Base-by-base conservation (phyloP, 2,797 vertebrate species). In the Geotrypetes seraphini region DNA sequence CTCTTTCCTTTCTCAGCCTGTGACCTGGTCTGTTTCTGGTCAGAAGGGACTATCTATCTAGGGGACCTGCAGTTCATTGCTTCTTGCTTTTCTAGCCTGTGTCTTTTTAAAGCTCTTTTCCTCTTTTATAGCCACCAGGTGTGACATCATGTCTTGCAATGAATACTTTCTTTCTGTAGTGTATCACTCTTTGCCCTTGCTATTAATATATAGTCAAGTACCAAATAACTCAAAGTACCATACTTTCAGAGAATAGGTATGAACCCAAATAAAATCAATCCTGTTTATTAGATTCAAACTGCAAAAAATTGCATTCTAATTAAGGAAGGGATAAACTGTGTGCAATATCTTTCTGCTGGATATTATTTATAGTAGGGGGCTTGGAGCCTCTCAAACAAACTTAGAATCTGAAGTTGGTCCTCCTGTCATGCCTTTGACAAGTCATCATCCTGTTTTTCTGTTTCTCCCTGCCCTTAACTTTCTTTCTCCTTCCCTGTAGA, bases 401-500 rank as follows among this genome's bases (percentile, higher is more conserved):
- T n/a, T n/a, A n/a, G n/a, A n/a, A n/a, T n/a, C n/a, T n/a, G n/a
- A n/a, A n/a, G n/a, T n/a, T n/a, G n/a, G n/a, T n/a, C n/a, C n/a
- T n/a, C n/a, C n/a, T n/a, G n/a, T n/a, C n/a, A n/a, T n/a, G n/a
- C 40, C 31, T 9, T 20, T 57, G 43, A 19, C 39, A 53, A 21
- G 40, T 22, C 33, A 57, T 59, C 24, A 54, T 37, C 29, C 19
- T 52, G 25, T 42, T 52, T 69, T 63, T 48, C 57, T 65, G 50
- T 39, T 56, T 59, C 60, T 28, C 48, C 60, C 64, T n/a, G n/a
- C n/a, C n/a, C n/a, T n/a, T n/a, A 39, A 12, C 55, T 51, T 53
- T 39, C 46, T 66, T 8, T 59, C 19, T 36, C 43, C 14, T 11
- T 36, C 32, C 28, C 57, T 71, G 42, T 54, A 99, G 96, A 99